phyloP scores from a whole-genome alignment of 2,113 vertebrate genomes.

The Gavia stellata region DNA sequence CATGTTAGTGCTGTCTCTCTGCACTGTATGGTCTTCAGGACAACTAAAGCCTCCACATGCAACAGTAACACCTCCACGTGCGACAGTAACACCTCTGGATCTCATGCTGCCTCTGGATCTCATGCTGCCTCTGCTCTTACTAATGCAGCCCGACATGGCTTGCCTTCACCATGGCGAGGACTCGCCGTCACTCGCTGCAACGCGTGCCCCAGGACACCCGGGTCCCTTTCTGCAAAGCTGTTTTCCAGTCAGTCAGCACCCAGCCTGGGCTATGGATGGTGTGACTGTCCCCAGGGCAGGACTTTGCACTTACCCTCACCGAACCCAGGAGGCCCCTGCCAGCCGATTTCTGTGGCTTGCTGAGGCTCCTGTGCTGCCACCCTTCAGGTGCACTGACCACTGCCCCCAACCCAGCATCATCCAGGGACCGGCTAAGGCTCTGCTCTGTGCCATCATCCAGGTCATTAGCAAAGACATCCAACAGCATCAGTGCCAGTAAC shows the following conservation, averaged over 20 bases:
- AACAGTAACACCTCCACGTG: accelerated
- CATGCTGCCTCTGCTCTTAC: background rate
- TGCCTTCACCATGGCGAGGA: background rate
- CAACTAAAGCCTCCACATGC: background rate
- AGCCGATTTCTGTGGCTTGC: background rate
- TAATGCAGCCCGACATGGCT: background rate
- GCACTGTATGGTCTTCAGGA: background rate
- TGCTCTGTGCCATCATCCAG: background rate
- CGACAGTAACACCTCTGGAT: background rate
- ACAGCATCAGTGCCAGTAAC: background rate
- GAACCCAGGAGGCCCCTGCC: background rate
- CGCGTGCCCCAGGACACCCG: background rate
- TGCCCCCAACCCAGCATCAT: background rate
- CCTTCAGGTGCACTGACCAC: background rate
- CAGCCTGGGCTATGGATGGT: background rate
- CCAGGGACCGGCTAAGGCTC: background rate
- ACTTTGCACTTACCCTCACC: no score
- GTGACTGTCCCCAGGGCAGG: background rate
- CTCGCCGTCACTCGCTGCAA: background rate
- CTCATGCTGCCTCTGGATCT: no score
- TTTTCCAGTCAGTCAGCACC: background rate
- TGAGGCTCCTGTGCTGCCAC: background rate
- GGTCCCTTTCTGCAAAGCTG: background rate
- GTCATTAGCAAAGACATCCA: background rate
- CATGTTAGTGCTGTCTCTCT: background rate